Percentiles rank a stretch among this genome's conserved stretches.
Conservation (phyloP, 2,113 vertebrate genomes). For the Choloepus hoffmanni region DNA sequence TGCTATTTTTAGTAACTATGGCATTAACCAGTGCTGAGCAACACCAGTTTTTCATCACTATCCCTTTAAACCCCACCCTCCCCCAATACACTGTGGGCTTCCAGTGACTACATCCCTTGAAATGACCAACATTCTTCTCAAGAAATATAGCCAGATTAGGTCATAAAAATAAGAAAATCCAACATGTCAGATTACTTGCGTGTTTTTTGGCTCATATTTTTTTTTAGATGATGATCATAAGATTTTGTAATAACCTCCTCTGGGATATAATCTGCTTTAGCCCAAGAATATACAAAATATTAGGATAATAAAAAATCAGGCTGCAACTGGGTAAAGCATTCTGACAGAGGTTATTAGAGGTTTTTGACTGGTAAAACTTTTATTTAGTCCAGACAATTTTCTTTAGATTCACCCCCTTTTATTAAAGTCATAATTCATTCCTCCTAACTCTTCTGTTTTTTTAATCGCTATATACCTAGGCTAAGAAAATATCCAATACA, state of each 20-base stretch:
- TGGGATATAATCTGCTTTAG: conserved; percentile 34
- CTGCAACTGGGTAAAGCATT: background rate
- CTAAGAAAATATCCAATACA: background rate
- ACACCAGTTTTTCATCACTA: background rate
- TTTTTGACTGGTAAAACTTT: conserved; percentile 36
- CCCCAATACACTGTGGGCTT: background rate
- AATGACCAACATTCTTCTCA: background rate
- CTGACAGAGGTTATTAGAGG: conserved; percentile 19
- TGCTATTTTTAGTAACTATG: background rate
- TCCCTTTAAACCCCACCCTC: conserved; percentile 3
- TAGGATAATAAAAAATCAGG: conserved; percentile 48
- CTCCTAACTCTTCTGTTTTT: conserved; percentile 3
- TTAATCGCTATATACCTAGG: background rate
- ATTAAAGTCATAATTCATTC: background rate
- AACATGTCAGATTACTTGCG: background rate
- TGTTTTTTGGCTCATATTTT: conserved; percentile 28
- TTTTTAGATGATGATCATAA: conserved; percentile 19
- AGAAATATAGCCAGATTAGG: conserved; percentile 38
- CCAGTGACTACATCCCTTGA: background rate
- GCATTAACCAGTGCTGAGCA: background rate
- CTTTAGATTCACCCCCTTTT: conserved; percentile 10
- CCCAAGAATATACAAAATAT: conserved; percentile 47
- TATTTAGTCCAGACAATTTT: background rate
- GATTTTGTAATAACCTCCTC: conserved; percentile 21
- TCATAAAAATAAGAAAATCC: conserved; percentile 44